Evolutionary conservation across 2,888 invertebrate genomes (phyloP), one percentile per base, ranked within the genome.

Genomic region (Protonemura montana): DNA sequence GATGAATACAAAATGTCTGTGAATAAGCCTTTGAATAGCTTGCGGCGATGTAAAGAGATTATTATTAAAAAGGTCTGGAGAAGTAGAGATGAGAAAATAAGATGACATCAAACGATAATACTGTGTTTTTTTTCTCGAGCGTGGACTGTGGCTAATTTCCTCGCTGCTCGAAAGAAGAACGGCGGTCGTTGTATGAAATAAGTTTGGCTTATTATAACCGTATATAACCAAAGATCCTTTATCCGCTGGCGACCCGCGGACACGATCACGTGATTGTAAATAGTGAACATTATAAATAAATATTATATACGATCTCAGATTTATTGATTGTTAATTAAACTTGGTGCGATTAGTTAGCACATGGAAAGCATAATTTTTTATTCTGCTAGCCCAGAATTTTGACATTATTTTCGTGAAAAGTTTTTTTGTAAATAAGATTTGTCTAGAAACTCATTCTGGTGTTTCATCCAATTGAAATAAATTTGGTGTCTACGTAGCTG

Each of bases 201-300:
- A 78, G 78, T 28, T 78, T 78, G 28, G 26, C 28, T 78, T 78
- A 78, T 78, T 78, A 27, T 78, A 78, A 30, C 82, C 82, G 82
- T 82, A 35, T 82, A 35, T 41, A 82, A 42, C 82, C 82, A 82
- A 82, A 82, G 82, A 82, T 82, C 82, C 59, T 82, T 35, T 82
- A 41, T 82, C 25, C n/a, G 29, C 30, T 21, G 29, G 30, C 81
- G 28, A 21, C 30, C 30, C 16, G 81, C 21, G 81, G 81, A 21
- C 21, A 59, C 59, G 26, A 78, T 78, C 27, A 78, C 78, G 26
- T 78, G 78, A 42, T 82, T 42, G 30, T 41, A 82, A 35, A 82
- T 28, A 82, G 41, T 82, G 82, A 82, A n/a, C 25, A 21, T 41
- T 41, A 82, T 41, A n/a, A 41, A 82, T 41, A n/a, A 41, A 35